Evolutionary conservation across 1,140 invertebrate species (phyloP), one percentile per base, ranked within the genome.

Genomic region (Eumaeus atala): DNA sequence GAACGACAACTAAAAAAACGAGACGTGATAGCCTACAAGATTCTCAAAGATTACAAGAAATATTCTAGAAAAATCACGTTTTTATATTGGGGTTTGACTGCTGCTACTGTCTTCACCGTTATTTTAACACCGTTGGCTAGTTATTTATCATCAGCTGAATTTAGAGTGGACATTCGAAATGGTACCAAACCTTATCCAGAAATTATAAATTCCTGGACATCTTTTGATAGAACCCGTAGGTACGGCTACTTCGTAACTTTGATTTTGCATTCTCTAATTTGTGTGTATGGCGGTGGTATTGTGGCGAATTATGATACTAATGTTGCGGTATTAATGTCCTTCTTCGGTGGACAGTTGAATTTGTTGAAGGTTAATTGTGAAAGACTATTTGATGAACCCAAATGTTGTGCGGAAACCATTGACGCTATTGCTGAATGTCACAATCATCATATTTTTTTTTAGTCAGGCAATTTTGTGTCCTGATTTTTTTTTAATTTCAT

Each of bases 221-320:
- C 77, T 11, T 74, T 77, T 51, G 72, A 85, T 37, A 81, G 71
- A 58, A 59, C 72, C 0, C 56, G 58, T 54, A 66, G 73, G 0
- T 33, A 60, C 11, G 82, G 82, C 0, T 83, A 78, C 60, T 12
- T 63, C 6, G 34, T 70, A 16, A 53, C 64, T 44, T 10, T 75
- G 0, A 61, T 71, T 6, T 61, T 71, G 8, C 79, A 85, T 11
- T 35, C 55, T 10, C 42, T 71, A n/a, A 73, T 78, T 47, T 76
- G 70, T 58, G 66, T 74, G 17, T 80, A 80, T 37, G 79, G 79
- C 1, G 76, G 77, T 9, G 74, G 71, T 28, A 72, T 85, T 7
- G 70, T 83, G 0, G 79, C 79, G 1, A 72, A 57, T 57, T 83
- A 77, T 33, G 82, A 85, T 52, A 66, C 76, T 36, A 81, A 76